Percentiles rank a stretch among this genome's conserved stretches.
Evolutionary conservation across 2,113 vertebrate species (phyloP).

Genomic region (Drymodes brunneopygia): DNA sequence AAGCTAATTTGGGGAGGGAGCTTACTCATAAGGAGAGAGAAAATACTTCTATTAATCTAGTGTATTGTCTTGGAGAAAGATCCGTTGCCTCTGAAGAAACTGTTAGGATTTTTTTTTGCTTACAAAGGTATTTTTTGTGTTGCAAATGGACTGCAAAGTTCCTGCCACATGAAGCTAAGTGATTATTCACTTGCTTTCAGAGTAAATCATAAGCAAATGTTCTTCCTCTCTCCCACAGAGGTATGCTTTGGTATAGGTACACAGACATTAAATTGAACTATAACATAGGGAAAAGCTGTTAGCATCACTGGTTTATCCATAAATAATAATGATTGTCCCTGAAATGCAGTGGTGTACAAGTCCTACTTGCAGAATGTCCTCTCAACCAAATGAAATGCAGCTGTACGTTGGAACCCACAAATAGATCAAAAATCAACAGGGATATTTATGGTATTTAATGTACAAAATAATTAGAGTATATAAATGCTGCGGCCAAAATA

Average conservation of each 20-base stretch:
- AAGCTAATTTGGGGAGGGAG: background rate
- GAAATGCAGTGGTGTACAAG: background rate
- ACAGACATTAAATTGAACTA: background rate
- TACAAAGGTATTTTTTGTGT: background rate
- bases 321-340: background rate
- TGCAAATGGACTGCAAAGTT: background rate
- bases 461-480: slow-evolving; percentile 17
- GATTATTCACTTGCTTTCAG: background rate
- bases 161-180: background rate
- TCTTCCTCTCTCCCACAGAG: background rate
- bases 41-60: background rate
- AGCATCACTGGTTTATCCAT: background rate
- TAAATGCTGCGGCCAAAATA: slow-evolving; percentile 39
- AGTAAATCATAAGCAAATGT: background rate
- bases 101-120: background rate
- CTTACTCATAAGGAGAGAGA: background rate
- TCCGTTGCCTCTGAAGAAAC: background rate
- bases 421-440: slow-evolving; percentile 38
- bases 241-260: background rate
- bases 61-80: background rate
- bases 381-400: slow-evolving; percentile 12
- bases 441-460: slow-evolving; percentile 53
- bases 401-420: slow-evolving; percentile 11
- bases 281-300: background rate
- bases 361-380: background rate